Percentiles rank a stretch among this genome's conserved stretches.
phyloP scores from a whole-genome alignment of 2,113 vertebrate genomes.

The Strix aluco region DNA sequence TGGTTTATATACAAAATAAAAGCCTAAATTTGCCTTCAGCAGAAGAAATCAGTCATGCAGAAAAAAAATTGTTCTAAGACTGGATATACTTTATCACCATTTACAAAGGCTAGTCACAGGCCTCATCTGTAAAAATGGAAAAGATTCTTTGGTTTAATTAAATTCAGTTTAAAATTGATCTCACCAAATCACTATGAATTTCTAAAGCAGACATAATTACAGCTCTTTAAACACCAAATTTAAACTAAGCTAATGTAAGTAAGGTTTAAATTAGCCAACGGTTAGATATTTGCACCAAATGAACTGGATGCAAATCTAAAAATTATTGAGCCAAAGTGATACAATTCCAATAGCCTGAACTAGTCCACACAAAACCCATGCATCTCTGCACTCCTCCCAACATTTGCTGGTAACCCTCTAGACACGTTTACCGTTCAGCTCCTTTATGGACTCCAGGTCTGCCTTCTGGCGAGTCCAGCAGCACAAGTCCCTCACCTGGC shows the following conservation, averaged over 20 bases:
- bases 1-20: not conserved
- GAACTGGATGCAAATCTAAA: not conserved
- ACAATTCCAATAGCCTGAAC: not conserved
- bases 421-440: not conserved
- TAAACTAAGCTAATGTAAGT: not conserved
- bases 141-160: constrained; percentile 12
- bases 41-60: not conserved
- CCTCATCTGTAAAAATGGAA: not conserved
- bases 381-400: fast-evolving
- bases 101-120: not conserved
- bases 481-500: not conserved
- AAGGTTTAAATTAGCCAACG: not conserved
- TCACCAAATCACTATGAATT: not conserved
- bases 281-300: not conserved
- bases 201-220: not conserved
- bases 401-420: not conserved
- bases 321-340: not conserved
- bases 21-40: not conserved
- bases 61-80: not conserved
- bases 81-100: not conserved
- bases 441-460: not conserved
- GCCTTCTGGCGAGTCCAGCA: not conserved
- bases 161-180: constrained; percentile 28
- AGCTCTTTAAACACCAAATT: not conserved
- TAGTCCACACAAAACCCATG: fast-evolving